phyloP scores from a whole-genome alignment of 2,888 invertebrate species.

The Xylota sylvarum region DNA sequence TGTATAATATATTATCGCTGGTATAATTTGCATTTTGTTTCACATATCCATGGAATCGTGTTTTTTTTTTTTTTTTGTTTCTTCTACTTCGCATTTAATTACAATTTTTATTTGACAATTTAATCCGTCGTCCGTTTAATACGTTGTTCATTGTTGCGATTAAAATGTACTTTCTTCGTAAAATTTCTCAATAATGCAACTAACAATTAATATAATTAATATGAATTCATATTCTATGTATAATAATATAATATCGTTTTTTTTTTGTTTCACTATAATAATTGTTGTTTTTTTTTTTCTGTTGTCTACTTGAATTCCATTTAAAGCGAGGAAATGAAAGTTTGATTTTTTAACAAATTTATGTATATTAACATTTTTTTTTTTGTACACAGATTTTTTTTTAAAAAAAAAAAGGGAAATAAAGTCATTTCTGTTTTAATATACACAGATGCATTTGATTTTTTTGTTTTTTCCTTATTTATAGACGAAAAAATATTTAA shows the following conservation, averaged over 20 bases:
- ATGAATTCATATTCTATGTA: constrained; percentile 71
- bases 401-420: constrained; percentile 27
- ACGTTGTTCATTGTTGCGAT: constrained; percentile 37
- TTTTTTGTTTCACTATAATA: constrained; percentile 44
- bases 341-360: constrained; percentile 47
- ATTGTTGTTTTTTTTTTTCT: constrained; percentile 34
- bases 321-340: constrained; percentile 74
- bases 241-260: constrained; percentile 71
- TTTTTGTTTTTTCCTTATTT: constrained; percentile 35
- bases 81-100: constrained; percentile 48
- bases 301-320: constrained; percentile 75
- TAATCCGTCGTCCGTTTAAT: constrained; percentile 33
- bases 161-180: constrained; percentile 51
- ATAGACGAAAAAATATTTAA: constrained; percentile 51
- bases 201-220: constrained; percentile 73
- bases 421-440: constrained; percentile 16
- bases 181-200: constrained; percentile 65
- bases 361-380: constrained; percentile 36
- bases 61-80: constrained; percentile 31
- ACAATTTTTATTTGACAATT: constrained; percentile 47
- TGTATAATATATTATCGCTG: constrained; percentile 77
- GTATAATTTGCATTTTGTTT: constrained; percentile 76
- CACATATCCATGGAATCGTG: constrained; percentile 66
- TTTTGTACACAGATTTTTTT: constrained; percentile 66
- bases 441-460: constrained; percentile 54